Conservation (phyloP, 2,888 invertebrate genomes). For the Lasioglossum villosulum region DNA sequence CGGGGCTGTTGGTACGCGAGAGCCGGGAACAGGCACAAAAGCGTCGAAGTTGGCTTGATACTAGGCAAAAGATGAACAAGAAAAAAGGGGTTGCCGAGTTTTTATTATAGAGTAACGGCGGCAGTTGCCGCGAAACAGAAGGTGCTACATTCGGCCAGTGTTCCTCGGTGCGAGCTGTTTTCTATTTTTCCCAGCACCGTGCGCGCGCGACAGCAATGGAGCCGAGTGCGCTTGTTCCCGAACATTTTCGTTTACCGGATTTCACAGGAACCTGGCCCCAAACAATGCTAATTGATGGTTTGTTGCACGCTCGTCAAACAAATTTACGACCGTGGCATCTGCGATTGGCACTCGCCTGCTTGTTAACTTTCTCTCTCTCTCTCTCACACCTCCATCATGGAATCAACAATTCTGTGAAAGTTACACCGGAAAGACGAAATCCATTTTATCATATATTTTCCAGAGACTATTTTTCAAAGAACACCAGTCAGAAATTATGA, state of each 20-base stretch:
- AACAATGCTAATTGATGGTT: slow-evolving; percentile 9
- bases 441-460: background rate
- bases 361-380: background rate
- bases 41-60: background rate
- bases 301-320: background rate
- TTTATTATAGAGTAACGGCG: background rate
- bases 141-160: background rate
- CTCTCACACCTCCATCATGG: background rate
- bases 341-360: background rate
- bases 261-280: background rate
- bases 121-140: background rate
- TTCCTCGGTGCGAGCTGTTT: background rate
- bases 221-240: background rate
- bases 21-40: background rate
- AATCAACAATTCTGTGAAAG: background rate
- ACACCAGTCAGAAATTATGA: too few species aligned
- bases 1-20: background rate
- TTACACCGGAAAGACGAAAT: background rate
- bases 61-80: background rate
- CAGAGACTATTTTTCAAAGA: background rate
- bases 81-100: slow-evolving; percentile 4
- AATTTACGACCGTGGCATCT: background rate
- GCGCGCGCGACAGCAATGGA: background rate
- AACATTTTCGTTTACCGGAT: slow-evolving; percentile 38
- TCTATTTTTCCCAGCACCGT: background rate